phyloP scores from a whole-genome alignment of 2,113 vertebrate genomes.

The Notarius lentiginosus region DNA sequence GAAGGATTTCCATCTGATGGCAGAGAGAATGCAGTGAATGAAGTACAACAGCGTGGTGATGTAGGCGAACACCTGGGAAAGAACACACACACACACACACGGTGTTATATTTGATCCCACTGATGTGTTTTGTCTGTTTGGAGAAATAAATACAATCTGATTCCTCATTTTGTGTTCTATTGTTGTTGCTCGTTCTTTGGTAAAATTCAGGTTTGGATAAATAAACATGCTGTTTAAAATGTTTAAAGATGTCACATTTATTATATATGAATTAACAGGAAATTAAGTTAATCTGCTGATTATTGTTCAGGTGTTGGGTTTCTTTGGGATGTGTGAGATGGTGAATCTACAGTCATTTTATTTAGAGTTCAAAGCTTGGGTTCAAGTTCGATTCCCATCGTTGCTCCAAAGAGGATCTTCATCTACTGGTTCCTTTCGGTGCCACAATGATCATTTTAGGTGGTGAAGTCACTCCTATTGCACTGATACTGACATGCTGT shows the following conservation, averaged over 20 bases:
- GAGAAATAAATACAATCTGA: not conserved
- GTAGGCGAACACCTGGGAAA: constrained; percentile 77
- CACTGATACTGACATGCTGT: not conserved
- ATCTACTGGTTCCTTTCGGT: not conserved
- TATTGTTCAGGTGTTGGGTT: too few relatives aligned
- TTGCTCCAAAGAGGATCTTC: not conserved
- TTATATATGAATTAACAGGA: too few relatives aligned
- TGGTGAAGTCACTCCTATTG: not conserved
- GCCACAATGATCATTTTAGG: not conserved
- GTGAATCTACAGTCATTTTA: too few relatives aligned
- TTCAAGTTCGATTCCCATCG: not conserved
- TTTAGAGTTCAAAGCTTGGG: not conserved
- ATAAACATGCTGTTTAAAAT: not conserved
- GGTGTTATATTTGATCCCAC: not conserved
- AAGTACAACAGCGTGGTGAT: constrained; percentile 76
- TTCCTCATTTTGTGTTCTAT: not conserved
- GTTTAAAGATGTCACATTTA: not conserved
- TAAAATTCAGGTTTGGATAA: not conserved
- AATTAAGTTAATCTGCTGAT: too few relatives aligned
- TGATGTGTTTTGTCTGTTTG: not conserved
- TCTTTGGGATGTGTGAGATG: too few relatives aligned
- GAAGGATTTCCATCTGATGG: constrained; percentile 72
- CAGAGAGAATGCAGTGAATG: constrained; percentile 75
- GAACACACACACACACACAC: constrained; percentile 10
- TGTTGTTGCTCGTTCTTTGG: not conserved